These are phyloP conservation scores for Platichthys stellatus DNA, from an alignment of 2,113 vertebrate genomes.

Conservation along the genomic window DNA sequence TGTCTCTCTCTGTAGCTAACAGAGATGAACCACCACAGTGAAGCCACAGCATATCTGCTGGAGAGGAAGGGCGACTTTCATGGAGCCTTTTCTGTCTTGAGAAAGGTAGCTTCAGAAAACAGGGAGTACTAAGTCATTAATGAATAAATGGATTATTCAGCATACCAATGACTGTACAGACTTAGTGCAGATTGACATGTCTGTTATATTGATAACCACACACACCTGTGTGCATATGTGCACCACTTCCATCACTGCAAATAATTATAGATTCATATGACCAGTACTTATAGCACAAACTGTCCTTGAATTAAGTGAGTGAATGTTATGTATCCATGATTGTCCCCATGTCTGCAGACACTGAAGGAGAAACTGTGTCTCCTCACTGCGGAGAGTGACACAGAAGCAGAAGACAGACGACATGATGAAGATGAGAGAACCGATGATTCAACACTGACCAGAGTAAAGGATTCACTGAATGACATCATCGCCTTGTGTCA, in stretches of 20 bases:
- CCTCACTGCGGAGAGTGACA: slow-evolving; percentile 58
- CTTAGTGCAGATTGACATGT: background rate
- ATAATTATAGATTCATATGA: background rate
- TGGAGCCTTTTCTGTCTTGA: slow-evolving; percentile 90
- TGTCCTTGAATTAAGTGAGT: background rate
- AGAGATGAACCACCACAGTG: slow-evolving; percentile 85
- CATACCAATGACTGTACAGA: background rate
- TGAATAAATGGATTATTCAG: background rate
- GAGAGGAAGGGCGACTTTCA: slow-evolving; percentile 94
- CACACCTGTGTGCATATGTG: background rate
- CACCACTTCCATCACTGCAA: background rate
- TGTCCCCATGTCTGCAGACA: slow-evolving; percentile 58
- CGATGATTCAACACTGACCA: slow-evolving; percentile 69
- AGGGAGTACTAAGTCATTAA: background rate
- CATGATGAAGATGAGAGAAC: slow-evolving; percentile 23
- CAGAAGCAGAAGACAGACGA: background rate
- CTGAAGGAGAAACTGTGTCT: slow-evolving; percentile 74
- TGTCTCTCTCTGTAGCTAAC: slow-evolving; percentile 82
- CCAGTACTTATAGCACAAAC: background rate
- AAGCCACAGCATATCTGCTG: slow-evolving; percentile 90
- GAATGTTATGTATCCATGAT: background rate
- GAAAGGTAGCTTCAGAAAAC: slow-evolving; percentile 78
- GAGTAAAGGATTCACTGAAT: slow-evolving; percentile 83
- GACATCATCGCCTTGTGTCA: slow-evolving; percentile 91
- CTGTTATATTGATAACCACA: background rate